Percentiles rank a stretch among this genome's conserved stretches.
phyloP scores from a whole-genome alignment of 2,113 vertebrate species.

The Rattus rattus region DNA sequence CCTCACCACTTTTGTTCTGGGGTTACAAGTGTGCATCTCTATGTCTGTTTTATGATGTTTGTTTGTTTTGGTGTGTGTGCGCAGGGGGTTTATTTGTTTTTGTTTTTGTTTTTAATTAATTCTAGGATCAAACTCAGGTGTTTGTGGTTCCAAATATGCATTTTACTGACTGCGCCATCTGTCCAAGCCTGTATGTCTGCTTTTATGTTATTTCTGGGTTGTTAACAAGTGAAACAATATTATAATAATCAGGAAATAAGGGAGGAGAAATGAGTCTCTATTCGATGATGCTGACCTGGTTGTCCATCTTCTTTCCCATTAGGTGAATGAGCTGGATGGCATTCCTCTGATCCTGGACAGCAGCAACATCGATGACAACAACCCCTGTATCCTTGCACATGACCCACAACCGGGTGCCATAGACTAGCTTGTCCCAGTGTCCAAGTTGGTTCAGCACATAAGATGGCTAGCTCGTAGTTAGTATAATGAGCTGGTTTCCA shows the following conservation, averaged over 20 bases:
- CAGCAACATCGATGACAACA: slow-evolving; percentile 96
- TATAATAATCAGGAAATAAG: rapidly evolving
- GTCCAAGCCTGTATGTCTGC: not conserved
- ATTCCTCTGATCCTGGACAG: slow-evolving; percentile 96
- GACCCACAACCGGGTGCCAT: rapidly evolving
- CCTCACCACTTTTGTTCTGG: not conserved
- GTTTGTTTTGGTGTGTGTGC: too few species aligned
- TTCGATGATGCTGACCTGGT: not conserved
- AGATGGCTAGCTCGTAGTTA: too few species aligned
- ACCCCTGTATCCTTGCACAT: slow-evolving; percentile 97
- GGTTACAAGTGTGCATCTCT: not conserved
- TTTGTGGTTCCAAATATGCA: not conserved
- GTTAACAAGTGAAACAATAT: rapidly evolving
- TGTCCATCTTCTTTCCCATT: slow-evolving; percentile 31
- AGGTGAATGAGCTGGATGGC: slow-evolving; percentile 95
- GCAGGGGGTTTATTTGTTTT: not conserved
- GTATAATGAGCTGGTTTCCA: rapidly evolving
- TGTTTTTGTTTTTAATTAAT: not conserved
- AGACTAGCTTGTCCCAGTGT: rapidly evolving
- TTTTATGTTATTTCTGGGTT: not conserved
- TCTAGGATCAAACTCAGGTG: not conserved
- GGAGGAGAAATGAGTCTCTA: rapidly evolving
- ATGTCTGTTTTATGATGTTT: not conserved
- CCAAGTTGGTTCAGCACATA: rapidly evolving
- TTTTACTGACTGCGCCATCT: not conserved